Evolutionary conservation across 2,113 vertebrate species (phyloP).

Genomic region (Neodon shergylaensis): DNA sequence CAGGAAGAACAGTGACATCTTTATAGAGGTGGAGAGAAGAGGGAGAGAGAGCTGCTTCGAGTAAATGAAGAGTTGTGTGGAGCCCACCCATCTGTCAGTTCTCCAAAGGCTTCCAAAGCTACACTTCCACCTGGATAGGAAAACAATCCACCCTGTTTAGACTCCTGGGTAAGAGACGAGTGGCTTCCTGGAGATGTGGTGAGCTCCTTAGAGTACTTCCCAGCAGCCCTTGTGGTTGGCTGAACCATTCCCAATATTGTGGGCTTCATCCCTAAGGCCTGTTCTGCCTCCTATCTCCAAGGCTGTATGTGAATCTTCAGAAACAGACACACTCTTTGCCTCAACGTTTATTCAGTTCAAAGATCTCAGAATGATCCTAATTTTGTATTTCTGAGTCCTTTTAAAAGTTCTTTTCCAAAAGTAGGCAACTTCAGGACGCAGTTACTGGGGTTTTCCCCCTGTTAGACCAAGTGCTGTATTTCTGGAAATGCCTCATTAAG

Average conservation of each 20-base stretch:
- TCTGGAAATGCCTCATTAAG: conserved; percentile 68
- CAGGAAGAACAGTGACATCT: not conserved
- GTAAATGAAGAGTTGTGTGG: not conserved
- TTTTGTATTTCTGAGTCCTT: conserved; percentile 49
- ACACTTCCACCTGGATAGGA: conserved; percentile 11
- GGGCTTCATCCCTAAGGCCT: not conserved
- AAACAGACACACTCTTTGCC: not conserved
- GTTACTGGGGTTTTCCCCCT: not conserved
- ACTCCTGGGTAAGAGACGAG: not conserved
- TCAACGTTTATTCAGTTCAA: conserved; percentile 52
- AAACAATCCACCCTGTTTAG: not conserved
- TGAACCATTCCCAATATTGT: not conserved
- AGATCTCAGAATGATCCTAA: conserved; percentile 58
- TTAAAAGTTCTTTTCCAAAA: conserved; percentile 25
- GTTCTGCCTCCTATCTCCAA: not conserved
- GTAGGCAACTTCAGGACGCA: not conserved
- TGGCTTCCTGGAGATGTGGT: not conserved
- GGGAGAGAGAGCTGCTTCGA: not conserved
- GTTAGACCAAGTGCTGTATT: conserved; percentile 40
- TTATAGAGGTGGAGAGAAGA: not conserved
- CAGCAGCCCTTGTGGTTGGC: not conserved
- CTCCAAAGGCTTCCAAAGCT: not conserved
- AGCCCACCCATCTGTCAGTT: conserved; percentile 54
- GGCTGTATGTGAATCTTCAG: not conserved
- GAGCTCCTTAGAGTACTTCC: not conserved